These are phyloP conservation scores for Poecilia picta DNA, from an alignment of 2,797 vertebrate species.

Conservation along the genomic window DNA sequence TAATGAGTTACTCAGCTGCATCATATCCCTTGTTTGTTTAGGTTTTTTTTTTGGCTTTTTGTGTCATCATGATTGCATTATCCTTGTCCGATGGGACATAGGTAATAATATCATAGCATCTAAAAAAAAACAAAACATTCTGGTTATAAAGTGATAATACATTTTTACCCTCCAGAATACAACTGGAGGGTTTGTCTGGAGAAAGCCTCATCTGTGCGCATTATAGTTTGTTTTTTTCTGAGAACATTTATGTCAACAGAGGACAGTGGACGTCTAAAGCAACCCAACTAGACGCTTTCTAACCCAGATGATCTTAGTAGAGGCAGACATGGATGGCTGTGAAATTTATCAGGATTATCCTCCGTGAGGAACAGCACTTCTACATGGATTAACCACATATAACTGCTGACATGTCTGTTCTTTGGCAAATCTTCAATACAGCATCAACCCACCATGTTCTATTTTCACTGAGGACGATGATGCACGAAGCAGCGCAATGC, in stretches of 20 bases:
- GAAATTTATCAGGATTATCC: constrained; percentile 29
- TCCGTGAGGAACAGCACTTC: constrained; percentile 11
- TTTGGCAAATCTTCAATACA: constrained; percentile 19
- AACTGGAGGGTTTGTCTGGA: not conserved
- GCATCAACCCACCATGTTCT: constrained; percentile 8
- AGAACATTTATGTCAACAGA: not conserved
- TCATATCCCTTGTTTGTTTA: not conserved
- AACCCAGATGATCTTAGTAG: not conserved
- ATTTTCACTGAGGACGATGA: not conserved
- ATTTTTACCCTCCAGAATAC: not conserved
- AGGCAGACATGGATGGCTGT: not conserved
- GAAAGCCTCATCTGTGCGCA: not conserved
- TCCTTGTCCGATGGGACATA: not conserved
- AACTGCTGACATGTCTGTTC: constrained; percentile 17
- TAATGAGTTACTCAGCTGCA: not conserved
- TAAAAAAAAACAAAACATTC: not conserved
- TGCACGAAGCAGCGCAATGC: not conserved
- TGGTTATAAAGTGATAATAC: not conserved
- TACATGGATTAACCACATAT: constrained; percentile 3
- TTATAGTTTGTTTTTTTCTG: not conserved
- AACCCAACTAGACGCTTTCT: not conserved
- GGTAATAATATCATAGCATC: not conserved
- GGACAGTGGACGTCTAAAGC: not conserved
- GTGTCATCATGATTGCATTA: not conserved
- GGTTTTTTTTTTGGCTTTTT: not conserved